Conservation (phyloP, 2,888 invertebrate species). For the Agrypnus murinus region DNA sequence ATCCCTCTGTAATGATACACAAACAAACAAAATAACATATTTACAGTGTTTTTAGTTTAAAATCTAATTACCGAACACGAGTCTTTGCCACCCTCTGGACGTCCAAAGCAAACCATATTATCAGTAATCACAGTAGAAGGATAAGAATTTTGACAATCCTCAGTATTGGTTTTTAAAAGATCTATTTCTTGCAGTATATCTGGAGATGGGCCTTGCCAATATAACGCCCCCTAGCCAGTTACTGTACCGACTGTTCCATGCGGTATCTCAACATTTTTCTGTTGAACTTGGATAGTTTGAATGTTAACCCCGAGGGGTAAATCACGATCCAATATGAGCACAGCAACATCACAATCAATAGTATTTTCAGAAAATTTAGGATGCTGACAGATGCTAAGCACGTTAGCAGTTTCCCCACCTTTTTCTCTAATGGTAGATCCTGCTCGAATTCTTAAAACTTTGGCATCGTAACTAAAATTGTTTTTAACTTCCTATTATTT, state of each 20-base stretch:
- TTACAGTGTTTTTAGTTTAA: too few species aligned
- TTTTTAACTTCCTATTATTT: too few species aligned
- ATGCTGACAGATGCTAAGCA: not conserved
- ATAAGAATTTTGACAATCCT: not conserved
- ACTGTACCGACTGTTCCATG: slow-evolving; percentile 14
- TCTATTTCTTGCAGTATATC: slow-evolving; percentile 3
- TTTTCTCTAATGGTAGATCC: not conserved
- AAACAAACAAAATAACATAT: too few species aligned
- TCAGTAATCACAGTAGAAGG: not conserved
- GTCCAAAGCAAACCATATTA: slow-evolving; percentile 23
- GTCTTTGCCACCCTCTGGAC: slow-evolving; percentile 17
- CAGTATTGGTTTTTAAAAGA: not conserved
- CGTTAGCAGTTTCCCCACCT: slow-evolving; percentile 7
- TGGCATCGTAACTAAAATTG: too few species aligned
- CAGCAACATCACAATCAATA: slow-evolving; percentile 23
- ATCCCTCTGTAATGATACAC: slow-evolving; percentile 18
- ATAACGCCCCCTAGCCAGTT: slow-evolving; percentile 29
- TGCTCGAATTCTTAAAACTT: not conserved
- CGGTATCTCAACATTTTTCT: not conserved
- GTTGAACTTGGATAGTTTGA: not conserved
- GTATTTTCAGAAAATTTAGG: slow-evolving; percentile 17
- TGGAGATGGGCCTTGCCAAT: not conserved
- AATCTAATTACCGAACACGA: slow-evolving; percentile 35
- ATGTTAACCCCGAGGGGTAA: not conserved
- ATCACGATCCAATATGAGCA: not conserved